Evolutionary conservation across 2,888 invertebrate species (phyloP).

Genomic region (Vesta saturnalis): DNA sequence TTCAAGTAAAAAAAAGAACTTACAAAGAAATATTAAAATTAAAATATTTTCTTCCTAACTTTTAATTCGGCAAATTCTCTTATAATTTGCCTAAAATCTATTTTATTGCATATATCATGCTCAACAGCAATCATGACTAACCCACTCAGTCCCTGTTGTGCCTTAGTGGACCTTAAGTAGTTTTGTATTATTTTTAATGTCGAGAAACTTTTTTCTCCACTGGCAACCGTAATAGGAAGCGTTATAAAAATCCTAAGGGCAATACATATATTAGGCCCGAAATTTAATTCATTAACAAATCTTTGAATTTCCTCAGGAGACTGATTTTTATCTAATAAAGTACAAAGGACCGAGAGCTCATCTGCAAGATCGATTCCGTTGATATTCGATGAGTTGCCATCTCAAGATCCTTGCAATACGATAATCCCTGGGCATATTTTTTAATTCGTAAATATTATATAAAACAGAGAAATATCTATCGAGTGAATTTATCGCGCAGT

Average conservation of each 20-base stretch:
- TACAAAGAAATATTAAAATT: too few relatives aligned
- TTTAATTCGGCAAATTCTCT: too few relatives aligned
- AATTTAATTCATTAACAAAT: constrained; percentile 18
- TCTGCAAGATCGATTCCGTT: constrained; percentile 31
- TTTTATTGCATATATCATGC: too few relatives aligned
- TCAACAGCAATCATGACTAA: constrained; percentile 33
- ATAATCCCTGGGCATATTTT: constrained; percentile 29
- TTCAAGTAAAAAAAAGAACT: too few relatives aligned
- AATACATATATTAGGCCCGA: too few relatives aligned
- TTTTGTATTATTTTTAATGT: constrained; percentile 44
- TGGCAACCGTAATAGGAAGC: constrained; percentile 19
- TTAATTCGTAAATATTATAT: too few relatives aligned
- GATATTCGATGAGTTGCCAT: constrained; percentile 19
- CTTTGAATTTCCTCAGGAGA: too few relatives aligned
- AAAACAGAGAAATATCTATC: constrained; percentile 36
- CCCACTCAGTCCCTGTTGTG: constrained; percentile 30
- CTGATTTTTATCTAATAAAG: constrained; percentile 23
- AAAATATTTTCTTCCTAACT: too few relatives aligned
- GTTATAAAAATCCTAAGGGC: constrained; percentile 21
- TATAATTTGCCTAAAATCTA: too few relatives aligned
- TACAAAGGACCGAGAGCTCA: constrained; percentile 23
- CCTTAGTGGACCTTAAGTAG: constrained; percentile 34
- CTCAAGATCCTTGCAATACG: constrained; percentile 33
- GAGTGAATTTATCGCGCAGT: too few relatives aligned
- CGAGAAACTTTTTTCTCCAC: too few relatives aligned